Conservation (phyloP, 2,888 invertebrate species). For the Pyrocoelia pectoralis region DNA sequence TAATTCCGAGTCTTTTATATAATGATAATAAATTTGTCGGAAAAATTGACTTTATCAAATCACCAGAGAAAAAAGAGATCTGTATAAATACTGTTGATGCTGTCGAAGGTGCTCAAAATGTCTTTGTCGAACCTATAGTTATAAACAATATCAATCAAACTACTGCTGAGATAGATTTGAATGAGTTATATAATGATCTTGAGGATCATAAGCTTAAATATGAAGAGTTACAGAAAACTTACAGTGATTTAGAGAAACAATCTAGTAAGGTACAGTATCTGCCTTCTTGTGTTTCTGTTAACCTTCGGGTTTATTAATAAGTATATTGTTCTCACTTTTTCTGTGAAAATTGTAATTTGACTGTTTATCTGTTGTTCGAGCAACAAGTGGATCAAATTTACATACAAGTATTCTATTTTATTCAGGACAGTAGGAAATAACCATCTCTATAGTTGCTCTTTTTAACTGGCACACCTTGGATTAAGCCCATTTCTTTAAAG, state of each 20-base stretch:
- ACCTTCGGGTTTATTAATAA: too few relatives aligned
- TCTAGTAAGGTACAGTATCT: conserved; percentile 19
- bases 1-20: conserved; percentile 55
- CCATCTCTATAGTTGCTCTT: too few relatives aligned
- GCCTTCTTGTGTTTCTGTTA: neutral
- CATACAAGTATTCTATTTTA: too few relatives aligned
- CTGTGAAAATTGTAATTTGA: too few relatives aligned
- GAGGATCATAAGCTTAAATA: conserved; percentile 29
- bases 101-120: neutral
- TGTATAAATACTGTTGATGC: conserved; percentile 3
- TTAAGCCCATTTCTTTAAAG: too few relatives aligned
- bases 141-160: neutral
- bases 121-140: neutral
- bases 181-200: conserved; percentile 2
- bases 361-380: too few relatives aligned
- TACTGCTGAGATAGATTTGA: neutral
- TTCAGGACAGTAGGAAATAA: too few relatives aligned
- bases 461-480: too few relatives aligned
- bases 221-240: conserved; percentile 26
- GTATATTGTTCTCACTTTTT: too few relatives aligned
- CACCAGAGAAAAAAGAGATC: conserved; percentile 14
- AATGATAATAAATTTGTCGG: conserved; percentile 44
- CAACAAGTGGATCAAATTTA: too few relatives aligned
- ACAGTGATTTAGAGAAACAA: conserved; percentile 28
- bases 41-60: conserved; percentile 18